Conservation (phyloP, 2,797 vertebrate genomes). For the Oreochromis grahami region DNA sequence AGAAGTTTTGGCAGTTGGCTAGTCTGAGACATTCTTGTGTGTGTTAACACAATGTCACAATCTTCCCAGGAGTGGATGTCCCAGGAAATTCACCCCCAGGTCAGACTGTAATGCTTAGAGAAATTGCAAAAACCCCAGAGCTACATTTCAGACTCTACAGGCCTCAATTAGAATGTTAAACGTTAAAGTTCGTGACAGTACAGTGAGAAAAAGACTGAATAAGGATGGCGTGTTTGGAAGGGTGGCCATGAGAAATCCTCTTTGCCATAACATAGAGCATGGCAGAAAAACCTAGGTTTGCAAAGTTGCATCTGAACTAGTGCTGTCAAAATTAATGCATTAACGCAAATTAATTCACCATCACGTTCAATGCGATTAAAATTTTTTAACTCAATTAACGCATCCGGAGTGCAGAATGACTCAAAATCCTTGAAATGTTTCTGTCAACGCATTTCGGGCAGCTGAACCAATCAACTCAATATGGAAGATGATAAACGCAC, state of each 20-base stretch:
- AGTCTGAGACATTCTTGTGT: not conserved
- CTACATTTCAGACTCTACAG: not conserved
- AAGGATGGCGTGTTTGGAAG: not conserved
- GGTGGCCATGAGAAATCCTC: not conserved
- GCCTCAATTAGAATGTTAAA: not conserved
- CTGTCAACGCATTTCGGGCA: no score
- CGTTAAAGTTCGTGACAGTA: not conserved
- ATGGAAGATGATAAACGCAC: no score
- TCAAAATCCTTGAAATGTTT: no score
- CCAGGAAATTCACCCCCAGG: not conserved
- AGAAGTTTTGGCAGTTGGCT: not conserved
- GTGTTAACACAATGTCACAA: not conserved
- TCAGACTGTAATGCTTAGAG: not conserved
- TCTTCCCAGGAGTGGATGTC: not conserved
- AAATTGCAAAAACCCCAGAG: not conserved
- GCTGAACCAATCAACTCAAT: no score
- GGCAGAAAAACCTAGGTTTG: not conserved
- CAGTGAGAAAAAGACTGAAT: not conserved
- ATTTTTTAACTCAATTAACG: no score
- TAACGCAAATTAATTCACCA: no score
- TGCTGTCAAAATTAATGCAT: no score
- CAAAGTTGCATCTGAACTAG: not conserved
- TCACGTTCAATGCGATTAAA: no score
- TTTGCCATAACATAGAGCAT: not conserved
- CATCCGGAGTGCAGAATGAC: no score